These are phyloP conservation scores for Austrofundulus limnaeus DNA, from an alignment of 2,113 vertebrate genomes.

Conservation along the genomic window DNA sequence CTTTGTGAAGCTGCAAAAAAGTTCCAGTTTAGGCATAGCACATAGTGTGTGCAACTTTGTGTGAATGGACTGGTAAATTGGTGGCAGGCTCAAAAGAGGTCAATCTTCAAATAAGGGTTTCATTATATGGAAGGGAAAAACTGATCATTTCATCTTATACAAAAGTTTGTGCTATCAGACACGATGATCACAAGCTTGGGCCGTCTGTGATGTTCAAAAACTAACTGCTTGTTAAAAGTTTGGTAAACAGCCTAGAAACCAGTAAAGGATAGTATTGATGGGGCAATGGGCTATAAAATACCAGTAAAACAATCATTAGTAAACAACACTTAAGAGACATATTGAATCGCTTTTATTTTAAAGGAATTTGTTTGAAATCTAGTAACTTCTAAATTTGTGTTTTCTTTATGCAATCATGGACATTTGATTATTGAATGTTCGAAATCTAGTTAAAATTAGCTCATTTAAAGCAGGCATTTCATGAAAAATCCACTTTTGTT, in stretches of 20 bases:
- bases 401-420: too few species aligned
- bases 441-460: too few species aligned
- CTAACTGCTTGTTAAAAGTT: conserved; percentile 19
- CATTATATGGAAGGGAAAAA: not conserved
- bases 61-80: not conserved
- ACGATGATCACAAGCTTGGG: not conserved
- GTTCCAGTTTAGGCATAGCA: conserved; percentile 19
- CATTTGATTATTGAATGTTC: too few species aligned
- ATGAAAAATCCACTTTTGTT: too few species aligned
- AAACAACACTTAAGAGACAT: conserved; percentile 6
- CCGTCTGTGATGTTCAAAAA: conserved; percentile 11
- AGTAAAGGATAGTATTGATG: not conserved
- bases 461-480: too few species aligned
- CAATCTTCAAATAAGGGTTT: conserved; percentile 8
- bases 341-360: not conserved
- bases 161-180: not conserved
- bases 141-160: conserved; percentile 18
- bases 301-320: not conserved
- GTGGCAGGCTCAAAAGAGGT: not conserved
- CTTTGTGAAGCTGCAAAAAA: conserved; percentile 28
- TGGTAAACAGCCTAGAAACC: conserved; percentile 19
- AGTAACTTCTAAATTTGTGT: too few species aligned
- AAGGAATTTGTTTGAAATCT: too few species aligned
- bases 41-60: not conserved
- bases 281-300: not conserved